Evolutionary conservation across 2,888 invertebrate species (phyloP).

Genomic region (Teleiodes luculella): DNA sequence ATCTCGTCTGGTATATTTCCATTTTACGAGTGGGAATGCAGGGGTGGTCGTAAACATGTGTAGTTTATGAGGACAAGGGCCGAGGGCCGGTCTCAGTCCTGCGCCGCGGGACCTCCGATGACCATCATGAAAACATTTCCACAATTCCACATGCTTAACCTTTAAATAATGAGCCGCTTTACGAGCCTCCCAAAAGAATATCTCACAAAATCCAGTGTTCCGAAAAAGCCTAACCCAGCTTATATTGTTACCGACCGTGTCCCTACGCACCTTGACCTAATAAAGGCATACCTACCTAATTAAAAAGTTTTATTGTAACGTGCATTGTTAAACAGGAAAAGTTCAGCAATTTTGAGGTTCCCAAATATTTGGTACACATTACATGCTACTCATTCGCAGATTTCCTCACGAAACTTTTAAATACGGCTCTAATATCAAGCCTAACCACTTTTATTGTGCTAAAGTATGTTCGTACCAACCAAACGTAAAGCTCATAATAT

Average conservation of each 20-base stretch:
- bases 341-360: not conserved
- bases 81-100: constrained; percentile 18
- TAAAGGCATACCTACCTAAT: not conserved
- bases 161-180: constrained; percentile 24
- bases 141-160: constrained; percentile 18
- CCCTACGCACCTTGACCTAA: not conserved
- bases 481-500: constrained; percentile 6
- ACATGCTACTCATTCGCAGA: not conserved
- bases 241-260: not conserved
- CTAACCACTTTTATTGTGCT: constrained; percentile 1
- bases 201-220: constrained; percentile 2
- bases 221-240: not conserved
- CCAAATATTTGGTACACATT: not conserved
- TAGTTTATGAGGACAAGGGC: constrained; percentile 45
- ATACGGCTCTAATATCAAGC: not conserved
- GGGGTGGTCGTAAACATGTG: constrained; percentile 54
- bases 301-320: not conserved
- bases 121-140: constrained; percentile 21
- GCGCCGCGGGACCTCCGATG: constrained; percentile 9
- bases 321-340: not conserved
- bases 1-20: constrained; percentile 50
- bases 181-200: constrained; percentile 14
- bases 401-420: not conserved
- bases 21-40: constrained; percentile 56
- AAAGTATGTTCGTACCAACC: constrained; percentile 3